Percentiles rank a stretch among this genome's conserved stretches.
phyloP scores from a whole-genome alignment of 1,140 invertebrate genomes.

The Penaeus japonicus region DNA sequence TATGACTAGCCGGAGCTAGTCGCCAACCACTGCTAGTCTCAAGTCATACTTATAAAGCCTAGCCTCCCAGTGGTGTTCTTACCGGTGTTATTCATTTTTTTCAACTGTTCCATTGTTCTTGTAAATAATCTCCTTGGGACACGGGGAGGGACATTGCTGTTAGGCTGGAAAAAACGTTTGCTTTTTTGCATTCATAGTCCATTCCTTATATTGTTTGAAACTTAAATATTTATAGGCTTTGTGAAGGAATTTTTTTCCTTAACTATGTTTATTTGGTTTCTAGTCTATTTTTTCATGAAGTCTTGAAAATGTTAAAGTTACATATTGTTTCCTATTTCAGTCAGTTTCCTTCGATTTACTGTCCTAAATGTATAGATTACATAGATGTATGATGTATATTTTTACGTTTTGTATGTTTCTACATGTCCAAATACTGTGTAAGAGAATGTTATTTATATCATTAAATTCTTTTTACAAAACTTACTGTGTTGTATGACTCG shows the following conservation, averaged over 20 bases:
- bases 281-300: slow-evolving; percentile 47
- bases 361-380: slow-evolving; percentile 45
- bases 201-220: slow-evolving; percentile 52
- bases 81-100: neutral
- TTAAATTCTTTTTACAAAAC: slow-evolving; percentile 45
- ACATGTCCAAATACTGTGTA: slow-evolving; percentile 53
- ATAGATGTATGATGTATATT: slow-evolving; percentile 56
- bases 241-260: slow-evolving; percentile 28
- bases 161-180: neutral
- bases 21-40: slow-evolving; percentile 7
- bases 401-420: slow-evolving; percentile 57
- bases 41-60: slow-evolving; percentile 7
- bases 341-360: slow-evolving; percentile 29
- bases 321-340: slow-evolving; percentile 20
- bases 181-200: slow-evolving; percentile 38
- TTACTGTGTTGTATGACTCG: no score
- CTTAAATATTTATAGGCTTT: slow-evolving; percentile 45
- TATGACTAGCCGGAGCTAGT: neutral
- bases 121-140: neutral
- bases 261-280: slow-evolving; percentile 45
- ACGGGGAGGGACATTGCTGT: neutral
- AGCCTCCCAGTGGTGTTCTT: neutral
- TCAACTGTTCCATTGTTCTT: neutral
- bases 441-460: slow-evolving; percentile 57
- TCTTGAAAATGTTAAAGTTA: slow-evolving; percentile 27